Evolutionary conservation across 2,888 invertebrate genomes (phyloP).

Genomic region (Chirona hameri): DNA sequence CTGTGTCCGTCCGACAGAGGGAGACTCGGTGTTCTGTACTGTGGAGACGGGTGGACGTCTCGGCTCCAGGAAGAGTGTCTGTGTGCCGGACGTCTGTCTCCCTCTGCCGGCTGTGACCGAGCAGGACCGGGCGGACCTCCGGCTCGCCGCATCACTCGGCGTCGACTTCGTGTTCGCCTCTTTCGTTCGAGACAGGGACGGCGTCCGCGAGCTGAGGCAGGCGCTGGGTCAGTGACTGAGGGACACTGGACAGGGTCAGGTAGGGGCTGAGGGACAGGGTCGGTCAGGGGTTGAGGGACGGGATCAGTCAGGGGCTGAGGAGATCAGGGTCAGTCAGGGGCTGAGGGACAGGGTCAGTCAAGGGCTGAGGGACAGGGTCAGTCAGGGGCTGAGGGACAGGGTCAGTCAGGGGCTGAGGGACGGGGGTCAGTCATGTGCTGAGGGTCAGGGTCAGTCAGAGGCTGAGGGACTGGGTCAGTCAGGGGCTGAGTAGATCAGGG

Average conservation of each 20-base stretch:
- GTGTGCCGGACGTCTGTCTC: slow-evolving; percentile 89
- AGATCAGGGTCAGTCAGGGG: too few species aligned
- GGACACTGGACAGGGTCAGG: neutral
- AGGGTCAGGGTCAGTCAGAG: too few species aligned
- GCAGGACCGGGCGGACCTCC: slow-evolving; percentile 85
- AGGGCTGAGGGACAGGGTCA: too few species aligned
- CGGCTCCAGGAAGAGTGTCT: slow-evolving; percentile 94
- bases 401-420: too few species aligned
- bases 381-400: too few species aligned
- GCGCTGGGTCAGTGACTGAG: slow-evolving; percentile 61
- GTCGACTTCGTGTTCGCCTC: slow-evolving; percentile 98
- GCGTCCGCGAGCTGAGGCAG: slow-evolving; percentile 76
- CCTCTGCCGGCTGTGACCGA: slow-evolving; percentile 96
- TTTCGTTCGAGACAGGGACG: slow-evolving; percentile 88
- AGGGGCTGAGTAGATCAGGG: too few species aligned
- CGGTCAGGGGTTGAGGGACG: too few species aligned
- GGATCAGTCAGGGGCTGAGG: too few species aligned
- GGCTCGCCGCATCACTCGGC: slow-evolving; percentile 84
- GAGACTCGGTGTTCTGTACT: slow-evolving; percentile 64
- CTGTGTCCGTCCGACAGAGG: slow-evolving; percentile 23
- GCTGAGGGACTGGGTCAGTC: too few species aligned
- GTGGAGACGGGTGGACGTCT: slow-evolving; percentile 94
- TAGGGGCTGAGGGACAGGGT: too few species aligned
- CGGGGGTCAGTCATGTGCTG: too few species aligned
- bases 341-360: too few species aligned